phyloP scores from a whole-genome alignment of 2,113 vertebrate species.

The Melanostigma gelatinosum region DNA sequence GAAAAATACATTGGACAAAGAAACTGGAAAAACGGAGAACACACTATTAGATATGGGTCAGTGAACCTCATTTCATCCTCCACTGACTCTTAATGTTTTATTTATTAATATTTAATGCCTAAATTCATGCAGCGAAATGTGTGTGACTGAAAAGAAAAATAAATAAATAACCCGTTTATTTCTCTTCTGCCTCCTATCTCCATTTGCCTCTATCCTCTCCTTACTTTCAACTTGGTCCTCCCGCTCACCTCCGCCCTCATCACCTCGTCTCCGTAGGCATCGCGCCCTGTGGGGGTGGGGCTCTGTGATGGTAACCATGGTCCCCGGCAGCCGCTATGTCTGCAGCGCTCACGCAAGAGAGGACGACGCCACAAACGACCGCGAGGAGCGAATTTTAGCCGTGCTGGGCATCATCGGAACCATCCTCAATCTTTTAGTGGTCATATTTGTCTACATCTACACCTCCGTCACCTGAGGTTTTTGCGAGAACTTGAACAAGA shows the following conservation, averaged over 20 bases:
- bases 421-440: conserved; percentile 87
- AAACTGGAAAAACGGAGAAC: not conserved
- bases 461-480: conserved; percentile 82
- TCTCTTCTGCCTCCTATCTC: not conserved
- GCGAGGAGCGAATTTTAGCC: conserved; percentile 82
- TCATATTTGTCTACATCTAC: conserved; percentile 90
- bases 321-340: conserved; percentile 79
- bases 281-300: conserved; percentile 74
- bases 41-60: not conserved
- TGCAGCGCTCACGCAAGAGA: conserved; percentile 74
- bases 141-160: not conserved
- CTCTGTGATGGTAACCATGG: conserved; percentile 84
- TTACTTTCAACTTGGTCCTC: conserved; percentile 2
- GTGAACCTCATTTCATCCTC: conserved; percentile 13
- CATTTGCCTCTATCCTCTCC: conserved; percentile 8
- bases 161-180: conserved; percentile 26
- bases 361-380: conserved; percentile 81
- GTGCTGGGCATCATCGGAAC: conserved; percentile 86
- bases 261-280: conserved; percentile 61
- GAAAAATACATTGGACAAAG: not conserved
- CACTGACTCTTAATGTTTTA: conserved; percentile 4
- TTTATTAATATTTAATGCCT: conserved; percentile 17
- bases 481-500: conserved; percentile 12
- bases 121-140: conserved; percentile 15
- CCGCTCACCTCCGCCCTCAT: not conserved